These are phyloP conservation scores for Protosalanx chinensis DNA, from an alignment of 2,797 vertebrate species.

Conservation along the genomic window DNA sequence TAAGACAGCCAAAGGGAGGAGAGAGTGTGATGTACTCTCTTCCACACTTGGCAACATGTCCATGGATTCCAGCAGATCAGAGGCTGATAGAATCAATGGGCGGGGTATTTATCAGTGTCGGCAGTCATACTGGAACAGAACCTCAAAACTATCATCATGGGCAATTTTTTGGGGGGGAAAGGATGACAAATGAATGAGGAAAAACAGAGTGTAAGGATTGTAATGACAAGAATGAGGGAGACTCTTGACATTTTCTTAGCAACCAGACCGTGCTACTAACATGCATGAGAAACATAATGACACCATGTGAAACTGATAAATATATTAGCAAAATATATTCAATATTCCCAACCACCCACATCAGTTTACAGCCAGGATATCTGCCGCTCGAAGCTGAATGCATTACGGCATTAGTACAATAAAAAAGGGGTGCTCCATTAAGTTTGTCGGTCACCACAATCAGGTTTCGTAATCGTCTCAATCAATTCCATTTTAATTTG, in stretches of 20 bases:
- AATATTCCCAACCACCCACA: conserved; percentile 6
- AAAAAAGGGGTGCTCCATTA: conserved; percentile 50
- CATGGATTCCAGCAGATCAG: conserved; percentile 10
- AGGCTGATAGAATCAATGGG: neutral
- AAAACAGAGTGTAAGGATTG: too few relatives aligned
- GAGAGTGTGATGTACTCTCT: neutral
- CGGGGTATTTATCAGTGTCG: too few relatives aligned
- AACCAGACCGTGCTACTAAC: too few relatives aligned
- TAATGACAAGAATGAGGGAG: neutral
- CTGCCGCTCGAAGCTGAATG: conserved; percentile 34
- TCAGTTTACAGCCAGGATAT: neutral
- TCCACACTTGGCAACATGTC: conserved; percentile 17
- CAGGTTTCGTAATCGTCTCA: conserved; percentile 46
- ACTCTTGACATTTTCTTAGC: too few relatives aligned
- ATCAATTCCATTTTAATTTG: conserved; percentile 64
- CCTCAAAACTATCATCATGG: too few relatives aligned
- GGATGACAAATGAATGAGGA: too few relatives aligned
- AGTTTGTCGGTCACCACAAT: conserved; percentile 57
- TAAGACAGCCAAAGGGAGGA: conserved; percentile 1
- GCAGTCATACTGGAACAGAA: too few relatives aligned
- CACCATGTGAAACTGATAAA: neutral
- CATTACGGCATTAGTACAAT: conserved; percentile 28
- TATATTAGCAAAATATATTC: neutral
- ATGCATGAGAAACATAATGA: neutral
- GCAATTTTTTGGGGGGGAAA: too few relatives aligned